phyloP scores from a whole-genome alignment of 2,888 invertebrate genomes.

The Poecilobothrus nobilitatus region DNA sequence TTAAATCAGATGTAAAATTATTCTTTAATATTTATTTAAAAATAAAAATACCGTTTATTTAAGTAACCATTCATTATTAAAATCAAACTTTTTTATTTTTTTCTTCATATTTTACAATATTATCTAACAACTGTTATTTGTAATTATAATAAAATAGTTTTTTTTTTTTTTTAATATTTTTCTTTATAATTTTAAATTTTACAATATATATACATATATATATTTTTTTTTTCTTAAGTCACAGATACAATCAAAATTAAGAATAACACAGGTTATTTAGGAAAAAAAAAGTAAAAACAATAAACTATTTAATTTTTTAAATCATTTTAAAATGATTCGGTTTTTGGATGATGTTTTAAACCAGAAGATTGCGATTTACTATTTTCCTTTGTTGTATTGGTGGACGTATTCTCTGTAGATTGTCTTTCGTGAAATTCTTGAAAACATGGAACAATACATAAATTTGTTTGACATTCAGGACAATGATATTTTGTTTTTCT shows the following conservation, averaged over 20 bases:
- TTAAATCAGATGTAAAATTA: no score
- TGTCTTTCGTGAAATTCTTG: conserved; percentile 71
- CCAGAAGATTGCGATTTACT: conserved; percentile 22
- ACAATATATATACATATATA: background rate
- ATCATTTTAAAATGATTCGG: conserved; percentile 40
- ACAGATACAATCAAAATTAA: background rate
- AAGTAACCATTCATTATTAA: background rate
- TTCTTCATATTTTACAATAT: background rate
- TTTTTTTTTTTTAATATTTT: background rate
- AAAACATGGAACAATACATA: conserved; percentile 84
- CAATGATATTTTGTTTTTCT: conserved; percentile 85
- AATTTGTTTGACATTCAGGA: conserved; percentile 80
- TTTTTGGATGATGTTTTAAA: conserved; percentile 38
- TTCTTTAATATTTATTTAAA: no score
- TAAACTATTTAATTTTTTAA: background rate
- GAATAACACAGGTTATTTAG: background rate
- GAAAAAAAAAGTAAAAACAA: background rate
- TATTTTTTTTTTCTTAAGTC: background rate
- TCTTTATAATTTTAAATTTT: background rate
- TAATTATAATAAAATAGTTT: background rate
- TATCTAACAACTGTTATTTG: background rate
- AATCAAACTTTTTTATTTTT: conserved; percentile 1
- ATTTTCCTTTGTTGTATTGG: conserved; percentile 22
- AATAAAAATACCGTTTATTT: background rate
- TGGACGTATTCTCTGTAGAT: conserved; percentile 34